Percentiles rank a stretch among this genome's conserved stretches.
phyloP scores from a whole-genome alignment of 2,797 vertebrate genomes.

The Decapterus maruadsi region DNA sequence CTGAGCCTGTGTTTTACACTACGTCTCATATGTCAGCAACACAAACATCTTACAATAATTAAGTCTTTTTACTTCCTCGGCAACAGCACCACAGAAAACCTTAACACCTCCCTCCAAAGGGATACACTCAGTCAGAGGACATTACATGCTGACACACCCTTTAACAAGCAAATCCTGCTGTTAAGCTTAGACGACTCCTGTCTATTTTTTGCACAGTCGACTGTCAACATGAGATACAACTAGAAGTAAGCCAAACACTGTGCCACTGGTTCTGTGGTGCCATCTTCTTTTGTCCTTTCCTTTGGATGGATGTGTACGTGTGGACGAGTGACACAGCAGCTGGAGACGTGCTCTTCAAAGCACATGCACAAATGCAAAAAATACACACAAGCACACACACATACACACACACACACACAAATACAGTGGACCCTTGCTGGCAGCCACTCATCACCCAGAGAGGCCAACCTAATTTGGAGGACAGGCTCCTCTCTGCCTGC shows the following conservation, averaged over 20 bases:
- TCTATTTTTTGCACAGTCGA: conserved; percentile 30
- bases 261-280: not conserved
- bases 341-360: conserved; percentile 42
- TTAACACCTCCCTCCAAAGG: conserved; percentile 9
- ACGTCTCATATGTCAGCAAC: not conserved
- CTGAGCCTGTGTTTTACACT: not conserved
- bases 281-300: conserved; percentile 33
- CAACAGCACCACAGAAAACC: not conserved
- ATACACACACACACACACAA: conserved; percentile 50
- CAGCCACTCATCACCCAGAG: conserved; percentile 79
- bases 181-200: conserved; percentile 17
- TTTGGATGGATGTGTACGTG: conserved; percentile 31
- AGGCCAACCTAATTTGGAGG: conserved; percentile 84
- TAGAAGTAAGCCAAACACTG: conserved; percentile 13
- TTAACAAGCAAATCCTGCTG: conserved; percentile 41
- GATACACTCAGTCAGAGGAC: conserved; percentile 11
- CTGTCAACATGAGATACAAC: conserved; percentile 6
- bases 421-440: conserved; percentile 70
- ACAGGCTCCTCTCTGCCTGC: conserved; percentile 82
- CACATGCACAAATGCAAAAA: conserved; percentile 51
- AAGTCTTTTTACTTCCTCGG: not conserved
- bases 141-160: conserved; percentile 19
- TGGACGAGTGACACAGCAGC: conserved; percentile 51
- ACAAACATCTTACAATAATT: conserved; percentile 3
- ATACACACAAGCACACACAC: conserved; percentile 39